These are phyloP conservation scores for Hydractinia echinata DNA, from an alignment of 30 jellyfish, hydroid and myxozoan species.

Conservation along the genomic window DNA sequence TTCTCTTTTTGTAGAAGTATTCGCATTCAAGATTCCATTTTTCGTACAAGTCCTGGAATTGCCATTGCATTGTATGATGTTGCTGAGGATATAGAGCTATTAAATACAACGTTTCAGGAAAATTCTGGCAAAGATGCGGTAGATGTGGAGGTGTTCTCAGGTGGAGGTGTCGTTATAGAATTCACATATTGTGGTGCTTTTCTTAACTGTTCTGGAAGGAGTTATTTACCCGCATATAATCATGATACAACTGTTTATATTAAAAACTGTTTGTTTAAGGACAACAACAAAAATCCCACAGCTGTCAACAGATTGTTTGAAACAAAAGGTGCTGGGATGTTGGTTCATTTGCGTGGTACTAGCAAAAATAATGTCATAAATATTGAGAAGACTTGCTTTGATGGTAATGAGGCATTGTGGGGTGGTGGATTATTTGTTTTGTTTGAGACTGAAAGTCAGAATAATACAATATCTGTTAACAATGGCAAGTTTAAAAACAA, in stretches of 20 bases:
- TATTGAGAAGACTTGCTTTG: slow-evolving; percentile 31
- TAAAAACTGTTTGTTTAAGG: too few relatives aligned
- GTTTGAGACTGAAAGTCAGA: slow-evolving; percentile 25
- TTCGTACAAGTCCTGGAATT: slow-evolving; percentile 31
- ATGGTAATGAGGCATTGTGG: slow-evolving; percentile 58
- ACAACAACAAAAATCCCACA: too few relatives aligned
- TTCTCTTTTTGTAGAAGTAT: background rate
- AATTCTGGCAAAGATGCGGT: slow-evolving; percentile 55
- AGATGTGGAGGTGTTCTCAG: too few relatives aligned
- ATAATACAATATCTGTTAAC: slow-evolving; percentile 7
- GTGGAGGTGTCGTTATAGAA: background rate
- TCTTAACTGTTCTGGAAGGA: slow-evolving; percentile 8
- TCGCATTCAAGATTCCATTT: slow-evolving; percentile 1
- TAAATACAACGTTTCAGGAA: slow-evolving; percentile 2
- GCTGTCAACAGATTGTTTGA: too few relatives aligned
- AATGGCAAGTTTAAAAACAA: slow-evolving; percentile 26
- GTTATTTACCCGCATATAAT: too few relatives aligned
- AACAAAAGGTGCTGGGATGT: slow-evolving; percentile 54
- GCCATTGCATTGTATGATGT: slow-evolving; percentile 47
- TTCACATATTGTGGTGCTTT: slow-evolving; percentile 67
- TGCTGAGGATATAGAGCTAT: slow-evolving; percentile 38
- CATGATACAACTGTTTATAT: too few relatives aligned
- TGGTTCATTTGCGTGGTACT: slow-evolving; percentile 38
- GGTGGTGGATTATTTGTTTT: slow-evolving; percentile 64
- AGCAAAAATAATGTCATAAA: slow-evolving; percentile 30